Conservation (phyloP, 2,113 vertebrate species). For the Tylochromis polylepis region DNA sequence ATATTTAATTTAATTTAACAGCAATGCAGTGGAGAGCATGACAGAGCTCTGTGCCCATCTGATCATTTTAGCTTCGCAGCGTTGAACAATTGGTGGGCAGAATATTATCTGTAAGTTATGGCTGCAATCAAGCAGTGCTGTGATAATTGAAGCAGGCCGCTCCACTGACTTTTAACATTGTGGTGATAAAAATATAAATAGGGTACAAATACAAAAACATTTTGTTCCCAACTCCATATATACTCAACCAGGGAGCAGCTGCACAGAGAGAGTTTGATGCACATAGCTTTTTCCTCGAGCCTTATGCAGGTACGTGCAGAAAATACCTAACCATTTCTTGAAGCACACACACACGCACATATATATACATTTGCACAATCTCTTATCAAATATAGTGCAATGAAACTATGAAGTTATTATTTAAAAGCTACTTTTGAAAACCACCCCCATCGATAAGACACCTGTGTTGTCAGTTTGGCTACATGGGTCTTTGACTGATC, state of each 20-base stretch:
- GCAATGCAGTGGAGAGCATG: neutral
- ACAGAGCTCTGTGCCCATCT: neutral
- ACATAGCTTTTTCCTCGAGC: neutral
- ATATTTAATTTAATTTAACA: neutral
- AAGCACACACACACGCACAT: neutral
- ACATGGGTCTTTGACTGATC: neutral
- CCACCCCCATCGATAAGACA: neutral
- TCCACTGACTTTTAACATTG: neutral
- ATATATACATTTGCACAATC: neutral
- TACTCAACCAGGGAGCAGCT: neutral
- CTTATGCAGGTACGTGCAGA: neutral
- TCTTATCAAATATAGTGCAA: too few species aligned
- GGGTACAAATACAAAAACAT: neutral
- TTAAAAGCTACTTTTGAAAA: too few species aligned
- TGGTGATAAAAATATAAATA: neutral
- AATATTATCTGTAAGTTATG: neutral
- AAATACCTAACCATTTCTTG: neutral
- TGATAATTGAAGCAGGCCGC: neutral
- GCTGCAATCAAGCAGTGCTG: neutral
- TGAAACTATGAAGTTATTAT: too few species aligned
- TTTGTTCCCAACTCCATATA: neutral
- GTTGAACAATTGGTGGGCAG: neutral
- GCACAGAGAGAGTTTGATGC: neutral
- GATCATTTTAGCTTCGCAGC: neutral
- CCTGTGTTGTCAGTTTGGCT: neutral